Conservation (phyloP, 1,140 invertebrate genomes). For the Cotesia chilonis region DNA sequence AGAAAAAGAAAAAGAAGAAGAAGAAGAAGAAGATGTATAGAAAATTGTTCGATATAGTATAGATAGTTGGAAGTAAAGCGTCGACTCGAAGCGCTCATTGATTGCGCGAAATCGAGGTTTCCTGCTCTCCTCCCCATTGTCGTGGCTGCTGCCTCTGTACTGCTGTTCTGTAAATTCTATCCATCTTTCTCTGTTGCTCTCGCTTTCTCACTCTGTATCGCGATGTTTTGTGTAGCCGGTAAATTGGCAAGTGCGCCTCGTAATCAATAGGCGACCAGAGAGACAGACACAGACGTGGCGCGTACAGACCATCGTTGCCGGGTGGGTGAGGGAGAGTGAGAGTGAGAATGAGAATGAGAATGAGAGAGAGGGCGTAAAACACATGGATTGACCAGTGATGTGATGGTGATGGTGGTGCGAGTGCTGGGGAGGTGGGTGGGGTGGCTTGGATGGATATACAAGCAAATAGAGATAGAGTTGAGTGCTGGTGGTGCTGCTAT, state of each 20-base stretch:
- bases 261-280: conserved; percentile 51
- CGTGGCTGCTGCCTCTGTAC: conserved; percentile 25
- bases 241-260: conserved; percentile 54
- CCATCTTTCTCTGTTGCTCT: conserved; percentile 38
- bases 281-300: conserved; percentile 32
- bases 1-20: conserved; percentile 31
- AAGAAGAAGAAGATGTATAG: conserved; percentile 40
- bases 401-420: no score
- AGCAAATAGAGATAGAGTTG: no score
- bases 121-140: conserved; percentile 49
- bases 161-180: background rate
- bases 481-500: background rate
- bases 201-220: conserved; percentile 39
- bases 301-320: conserved; percentile 19
- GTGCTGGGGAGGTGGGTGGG: no score
- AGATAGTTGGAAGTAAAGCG: conserved; percentile 38
- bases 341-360: background rate
- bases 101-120: conserved; percentile 51
- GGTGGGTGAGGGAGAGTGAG: background rate
- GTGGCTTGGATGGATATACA: background rate
- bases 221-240: conserved; percentile 47
- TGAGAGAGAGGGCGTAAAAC: background rate
- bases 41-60: conserved; percentile 44
- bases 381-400: no score
- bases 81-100: conserved; percentile 47